Percentiles rank a stretch among this genome's conserved stretches.
Evolutionary conservation across 2,797 vertebrate genomes (phyloP).

Genomic region (Phylloscopus collybita): DNA sequence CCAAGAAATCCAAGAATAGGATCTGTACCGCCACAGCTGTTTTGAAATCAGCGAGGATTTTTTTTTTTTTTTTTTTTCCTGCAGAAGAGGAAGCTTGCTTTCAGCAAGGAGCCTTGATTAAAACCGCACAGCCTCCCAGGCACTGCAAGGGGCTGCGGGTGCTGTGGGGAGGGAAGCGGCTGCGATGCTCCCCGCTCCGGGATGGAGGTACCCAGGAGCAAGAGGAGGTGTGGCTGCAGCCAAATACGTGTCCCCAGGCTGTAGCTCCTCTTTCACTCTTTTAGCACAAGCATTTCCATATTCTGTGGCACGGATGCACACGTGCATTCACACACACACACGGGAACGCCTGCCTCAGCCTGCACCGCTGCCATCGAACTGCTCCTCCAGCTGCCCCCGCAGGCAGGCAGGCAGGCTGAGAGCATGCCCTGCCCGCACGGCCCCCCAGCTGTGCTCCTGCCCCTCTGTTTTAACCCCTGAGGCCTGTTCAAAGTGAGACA

Average conservation of each 20-base stretch:
- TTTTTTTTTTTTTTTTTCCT: not conserved
- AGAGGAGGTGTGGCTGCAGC: not conserved
- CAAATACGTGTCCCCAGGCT: not conserved
- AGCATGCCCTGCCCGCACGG: not conserved
- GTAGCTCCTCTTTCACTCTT: not conserved
- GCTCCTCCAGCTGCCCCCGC: not conserved
- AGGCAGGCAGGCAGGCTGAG: not conserved
- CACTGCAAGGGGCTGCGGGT: not conserved
- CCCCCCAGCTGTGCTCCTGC: not conserved
- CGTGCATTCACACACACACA: not conserved
- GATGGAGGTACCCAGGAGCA: not conserved
- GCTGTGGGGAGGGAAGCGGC: rapidly evolving
- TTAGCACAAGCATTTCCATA: not conserved
- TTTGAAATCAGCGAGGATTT: not conserved
- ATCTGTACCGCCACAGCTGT: not conserved
- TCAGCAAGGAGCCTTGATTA: not conserved
- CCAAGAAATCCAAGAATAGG: conserved; percentile 33
- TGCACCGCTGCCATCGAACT: not conserved
- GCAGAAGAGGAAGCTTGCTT: not conserved
- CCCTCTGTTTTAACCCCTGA: not conserved
- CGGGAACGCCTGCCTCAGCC: not conserved
- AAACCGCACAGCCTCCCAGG: not conserved
- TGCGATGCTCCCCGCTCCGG: rapidly evolving
- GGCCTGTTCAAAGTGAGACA: not conserved
- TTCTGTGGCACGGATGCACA: rapidly evolving